Evolutionary conservation across 2,888 invertebrate genomes (phyloP).

Genomic region (Invenusta paracnida): DNA sequence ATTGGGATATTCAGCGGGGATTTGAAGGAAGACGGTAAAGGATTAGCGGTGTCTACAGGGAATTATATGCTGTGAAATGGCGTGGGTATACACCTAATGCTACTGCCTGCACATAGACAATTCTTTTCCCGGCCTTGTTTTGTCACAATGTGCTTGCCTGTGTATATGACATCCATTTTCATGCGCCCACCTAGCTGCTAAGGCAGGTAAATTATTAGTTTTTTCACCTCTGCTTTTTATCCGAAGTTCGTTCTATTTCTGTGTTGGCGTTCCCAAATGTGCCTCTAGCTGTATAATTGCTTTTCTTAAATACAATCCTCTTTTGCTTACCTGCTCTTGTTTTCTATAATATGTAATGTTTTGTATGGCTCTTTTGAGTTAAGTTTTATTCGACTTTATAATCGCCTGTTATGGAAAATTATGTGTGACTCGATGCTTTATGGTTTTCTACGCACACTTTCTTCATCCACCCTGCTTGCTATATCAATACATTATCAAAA

Average conservation of each 20-base stretch:
- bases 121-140: too few species aligned
- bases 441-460: too few species aligned
- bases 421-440: not conserved
- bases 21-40: not conserved
- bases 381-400: not conserved
- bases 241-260: not conserved
- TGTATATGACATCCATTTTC: too few species aligned
- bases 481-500: too few species aligned
- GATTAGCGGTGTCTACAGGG: not conserved
- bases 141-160: too few species aligned
- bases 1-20: not conserved
- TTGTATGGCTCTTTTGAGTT: not conserved
- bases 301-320: not conserved
- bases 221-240: not conserved
- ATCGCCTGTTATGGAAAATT: not conserved
- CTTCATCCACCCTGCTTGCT: too few species aligned
- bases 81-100: too few species aligned
- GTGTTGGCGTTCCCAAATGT: too few species aligned
- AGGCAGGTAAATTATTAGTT: too few species aligned
- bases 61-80: not conserved
- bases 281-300: constrained; percentile 21
- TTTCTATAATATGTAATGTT: not conserved
- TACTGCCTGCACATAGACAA: too few species aligned
- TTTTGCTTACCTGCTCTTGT: not conserved
- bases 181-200: too few species aligned